Base-by-base conservation (phyloP, 2,113 vertebrate species). In the Tragulus kanchil region DNA sequence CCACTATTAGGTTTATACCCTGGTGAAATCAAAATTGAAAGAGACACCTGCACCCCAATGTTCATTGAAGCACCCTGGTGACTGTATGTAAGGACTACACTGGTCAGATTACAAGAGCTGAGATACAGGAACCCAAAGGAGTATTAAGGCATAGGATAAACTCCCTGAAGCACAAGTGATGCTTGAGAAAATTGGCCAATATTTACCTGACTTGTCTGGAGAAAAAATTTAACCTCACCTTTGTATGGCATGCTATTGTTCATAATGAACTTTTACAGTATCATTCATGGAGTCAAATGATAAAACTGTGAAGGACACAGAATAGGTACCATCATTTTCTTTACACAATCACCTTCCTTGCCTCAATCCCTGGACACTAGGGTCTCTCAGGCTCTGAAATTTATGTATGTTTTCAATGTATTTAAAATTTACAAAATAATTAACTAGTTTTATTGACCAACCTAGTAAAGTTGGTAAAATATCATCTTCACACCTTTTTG, bases 361-460 rank as follows among this genome's bases (percentile, higher is more conserved):
- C 21, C 16, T 71, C 61, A 50, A 2, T 9, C 19, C 19, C 50
- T 56, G 71, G 50, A 61, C 36, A 36, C 31, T 31, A 54, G 45
- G 19, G 9, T 8, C 11, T 90, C 12, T 25, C 36, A 3, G 3
- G 45, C 45, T 64, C 13, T 58, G 31, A 85, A n/a, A 89, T 58
- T 75, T 91, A 59, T 19, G 19, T 36, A 36, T 71, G 89, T 89
- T 42, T 42, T 71, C 69, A 45, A 73, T 73, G 52, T 69, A 58
- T 54, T 91, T 69, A 64, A 28, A 28, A 62, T 85, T 77, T 6
- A 81, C 14, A 93, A 71, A 93, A 89, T 16, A 85, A 93, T 88
- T 42, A 19, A 52, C 52, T 48, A 26, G n/a, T 85, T 90, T 31
- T 21, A 89, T 71, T 88, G 28, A 19, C 83, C 59, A 84, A 15